phyloP scores from a whole-genome alignment of 1,140 invertebrate genomes.

The Phortica variegata region DNA sequence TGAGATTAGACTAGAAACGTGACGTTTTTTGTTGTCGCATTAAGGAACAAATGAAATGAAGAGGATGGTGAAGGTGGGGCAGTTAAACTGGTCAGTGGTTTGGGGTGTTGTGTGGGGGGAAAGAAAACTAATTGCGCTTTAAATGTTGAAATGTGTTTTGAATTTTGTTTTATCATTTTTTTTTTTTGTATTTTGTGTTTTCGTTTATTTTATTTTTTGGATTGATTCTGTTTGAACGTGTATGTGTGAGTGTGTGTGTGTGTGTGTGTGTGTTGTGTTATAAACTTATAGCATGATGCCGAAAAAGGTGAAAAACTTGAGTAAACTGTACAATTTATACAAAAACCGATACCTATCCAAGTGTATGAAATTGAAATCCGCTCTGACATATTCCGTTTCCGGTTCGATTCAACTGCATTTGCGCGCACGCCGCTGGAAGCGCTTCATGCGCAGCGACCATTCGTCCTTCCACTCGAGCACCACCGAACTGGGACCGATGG shows the following conservation, averaged over 20 bases:
- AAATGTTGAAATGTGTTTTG: slow-evolving; percentile 27
- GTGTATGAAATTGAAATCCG: slow-evolving; percentile 57
- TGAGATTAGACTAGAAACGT: no score
- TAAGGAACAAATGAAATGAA: no score
- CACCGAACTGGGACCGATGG: slow-evolving; percentile 82
- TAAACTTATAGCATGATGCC: slow-evolving; percentile 53
- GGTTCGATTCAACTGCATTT: slow-evolving; percentile 62
- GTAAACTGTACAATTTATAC: slow-evolving; percentile 58
- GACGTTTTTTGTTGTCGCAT: no score
- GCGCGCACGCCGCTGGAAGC: slow-evolving; percentile 77
- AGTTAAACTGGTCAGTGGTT: no score
- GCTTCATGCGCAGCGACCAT: slow-evolving; percentile 88
- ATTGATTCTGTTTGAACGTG: neutral
- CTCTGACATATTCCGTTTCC: slow-evolving; percentile 57
- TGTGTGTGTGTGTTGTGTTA: slow-evolving; percentile 3
- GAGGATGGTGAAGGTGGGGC: no score
- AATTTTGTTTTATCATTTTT: slow-evolving; percentile 27
- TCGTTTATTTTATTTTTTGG: slow-evolving; percentile 6
- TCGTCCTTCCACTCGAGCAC: slow-evolving; percentile 92
- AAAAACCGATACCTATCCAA: slow-evolving; percentile 57
- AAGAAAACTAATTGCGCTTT: neutral
- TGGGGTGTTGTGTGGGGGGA: no score
- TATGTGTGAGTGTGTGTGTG: neutral
- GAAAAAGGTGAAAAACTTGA: slow-evolving; percentile 56
- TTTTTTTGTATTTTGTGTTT: slow-evolving; percentile 8